Base-by-base conservation (phyloP, 2,888 invertebrate species). In the Platycheirus albimanus region DNA sequence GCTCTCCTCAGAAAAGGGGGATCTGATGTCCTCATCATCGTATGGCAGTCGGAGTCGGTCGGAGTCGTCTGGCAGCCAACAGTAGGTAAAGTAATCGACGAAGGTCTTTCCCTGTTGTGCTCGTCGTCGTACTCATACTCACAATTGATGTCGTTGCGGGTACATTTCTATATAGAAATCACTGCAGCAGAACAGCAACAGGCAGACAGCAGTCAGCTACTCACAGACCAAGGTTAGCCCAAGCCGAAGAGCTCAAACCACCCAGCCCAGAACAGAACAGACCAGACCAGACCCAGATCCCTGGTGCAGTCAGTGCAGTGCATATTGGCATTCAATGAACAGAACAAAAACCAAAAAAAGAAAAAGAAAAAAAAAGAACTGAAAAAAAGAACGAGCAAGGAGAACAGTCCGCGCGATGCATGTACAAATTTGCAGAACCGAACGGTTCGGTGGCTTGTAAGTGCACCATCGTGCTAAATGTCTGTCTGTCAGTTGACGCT, bases 371-470 rank as follows among this genome's bases (percentile, higher is more conserved):
- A n/a, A n/a, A n/a, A n/a, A n/a, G n/a, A n/a, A n/a, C n/a, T n/a
- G n/a, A n/a, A n/a, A n/a, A n/a, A 43, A 38, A 81, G 58, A 70
- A 61, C 56, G 41, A 24, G 15, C 71, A 72, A 61, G 72, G 45
- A 41, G 43, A 33, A 47, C 70, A 43, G 47, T 56, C 70, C 56
- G 43, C 67, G 67, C 58, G 66, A 30, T 81, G 71, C 76, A 71
- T 71, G 76, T 15, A 51, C 66, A 76, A 43, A 61, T 66, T 72
- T 66, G 61, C 33, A 76, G 66, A 77, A n/a, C n/a, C n/a, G n/a
- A n/a, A 78, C 64, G 69, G 72, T 83, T 83, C 56, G 78, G 78
- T 69, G 74, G 49, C 77, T 83, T 78, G 74, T 69, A 83, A 83
- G 78, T 67, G 72, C 83, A 83, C 63, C 83, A 78, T 41, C 56